Base-by-base conservation (phyloP, 2,797 vertebrate species). In the Etheostoma perlongum region DNA sequence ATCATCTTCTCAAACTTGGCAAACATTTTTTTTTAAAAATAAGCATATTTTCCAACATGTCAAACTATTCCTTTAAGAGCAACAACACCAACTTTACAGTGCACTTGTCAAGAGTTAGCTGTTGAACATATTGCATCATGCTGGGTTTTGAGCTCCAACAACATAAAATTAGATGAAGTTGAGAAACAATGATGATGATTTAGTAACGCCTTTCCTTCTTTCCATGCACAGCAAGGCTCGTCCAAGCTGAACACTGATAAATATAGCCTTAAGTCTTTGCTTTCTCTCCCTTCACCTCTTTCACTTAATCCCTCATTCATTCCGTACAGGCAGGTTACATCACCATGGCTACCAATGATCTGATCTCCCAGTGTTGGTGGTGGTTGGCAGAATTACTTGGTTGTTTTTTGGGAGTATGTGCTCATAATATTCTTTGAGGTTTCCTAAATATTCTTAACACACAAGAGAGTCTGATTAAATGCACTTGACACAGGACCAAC, bases 241-340 rank as follows among this genome's bases (percentile, higher is more conserved):
- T 78, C 71, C 83, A 19, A 77, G 86, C 85, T 76, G 72, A 75
- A 69, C 55, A 64, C 57, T 73, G 86, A 90, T 89, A 92, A 92
- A 92, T 91, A 87, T 88, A 92, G 90, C 76, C 81, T 53, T 5
- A 79, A 85, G 80, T 84, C 88, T 67, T 85, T 81, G 79, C 83
- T 80, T 72, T 82, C 82, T 68, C 78, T 84, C 58, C 53, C 71
- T 82, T 76, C 48, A 66, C 60, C 82, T 93, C 53, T 71, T 82
- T 76, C 48, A 67, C 60, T 81, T 93, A 94, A 94, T 93, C 93
- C 91, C 87, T 83, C 74, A 73, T 73, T 91, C 91, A 89, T 94
- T 91, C 91, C 88, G 83, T 21, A 71, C 81, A 82, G 84, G 81
- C 81, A 85, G 82, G 83, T 88, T 77, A 76, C 25, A 27, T 94